A percentile compares a stretch with the other conserved stretches of the same genome.
These are phyloP conservation scores for Drosophila rubida DNA, from an alignment of 2,888 invertebrate species.

Conservation along the genomic window DNA sequence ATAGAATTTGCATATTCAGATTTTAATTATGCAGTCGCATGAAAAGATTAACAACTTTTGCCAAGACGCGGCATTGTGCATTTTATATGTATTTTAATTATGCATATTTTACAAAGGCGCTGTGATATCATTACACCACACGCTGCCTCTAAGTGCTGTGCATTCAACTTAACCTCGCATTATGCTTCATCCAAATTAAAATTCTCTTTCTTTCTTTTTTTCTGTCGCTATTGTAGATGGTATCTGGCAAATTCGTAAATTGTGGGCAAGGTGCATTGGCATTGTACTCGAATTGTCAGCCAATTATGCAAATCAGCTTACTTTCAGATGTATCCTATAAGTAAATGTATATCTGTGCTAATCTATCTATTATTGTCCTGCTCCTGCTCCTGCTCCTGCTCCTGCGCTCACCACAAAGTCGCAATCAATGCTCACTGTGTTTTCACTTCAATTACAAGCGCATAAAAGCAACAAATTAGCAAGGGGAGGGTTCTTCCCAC, in stretches of 20 bases:
- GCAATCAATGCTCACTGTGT: conserved; percentile 60
- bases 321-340: not conserved
- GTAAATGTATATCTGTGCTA: not conserved
- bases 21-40: conserved; percentile 85
- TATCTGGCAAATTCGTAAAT: not conserved
- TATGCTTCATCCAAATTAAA: conserved; percentile 7
- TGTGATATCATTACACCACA: not conserved
- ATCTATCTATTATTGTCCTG: conserved; percentile 15
- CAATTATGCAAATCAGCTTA: conserved; percentile 64
- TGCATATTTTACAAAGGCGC: conserved; percentile 62
- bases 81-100: conserved; percentile 72
- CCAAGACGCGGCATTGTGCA: conserved; percentile 55
- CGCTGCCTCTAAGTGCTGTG: conserved; percentile 8
- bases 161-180: conserved; percentile 25
- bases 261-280: conserved; percentile 26
- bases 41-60: conserved; percentile 84
- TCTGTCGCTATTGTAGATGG: not conserved
- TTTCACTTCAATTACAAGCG: conserved; percentile 61
- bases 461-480: conserved; percentile 73
- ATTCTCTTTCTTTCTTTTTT: not conserved
- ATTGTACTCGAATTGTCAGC: conserved; percentile 6
- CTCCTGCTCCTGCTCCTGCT: no score
- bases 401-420: conserved; percentile 22
- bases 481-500: conserved; percentile 31
- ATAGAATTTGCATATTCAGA: conserved; percentile 78